Percentiles rank a stretch among this genome's conserved stretches.
These are phyloP conservation scores for Drosophila pruinosa DNA, from an alignment of 1,140 invertebrate species.

Conservation along the genomic window DNA sequence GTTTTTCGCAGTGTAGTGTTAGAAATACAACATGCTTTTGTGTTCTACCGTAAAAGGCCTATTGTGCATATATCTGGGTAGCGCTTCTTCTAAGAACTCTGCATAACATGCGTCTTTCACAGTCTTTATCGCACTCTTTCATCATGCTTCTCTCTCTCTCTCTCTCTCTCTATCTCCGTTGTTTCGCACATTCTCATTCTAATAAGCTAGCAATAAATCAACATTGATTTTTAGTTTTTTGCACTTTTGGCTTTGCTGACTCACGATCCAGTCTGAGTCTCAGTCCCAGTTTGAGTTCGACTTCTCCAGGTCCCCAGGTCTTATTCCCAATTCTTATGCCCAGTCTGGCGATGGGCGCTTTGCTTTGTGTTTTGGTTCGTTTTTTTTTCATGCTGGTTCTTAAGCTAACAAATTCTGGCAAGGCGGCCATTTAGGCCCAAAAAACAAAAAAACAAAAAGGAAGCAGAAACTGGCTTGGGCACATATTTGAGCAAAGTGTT, in stretches of 20 bases:
- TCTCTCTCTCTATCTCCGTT: constrained; percentile 5
- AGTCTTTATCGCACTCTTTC: background rate
- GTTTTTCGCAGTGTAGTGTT: constrained; percentile 29
- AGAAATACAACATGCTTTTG: constrained; percentile 35
- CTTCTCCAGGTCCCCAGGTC: constrained; percentile 26
- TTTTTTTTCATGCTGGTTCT: constrained; percentile 29
- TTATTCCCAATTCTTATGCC: constrained; percentile 28
- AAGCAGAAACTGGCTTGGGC: constrained; percentile 67
- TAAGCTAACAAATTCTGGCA: constrained; percentile 77
- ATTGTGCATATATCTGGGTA: constrained; percentile 25
- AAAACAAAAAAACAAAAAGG: constrained; percentile 16
- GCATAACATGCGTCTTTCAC: constrained; percentile 18
- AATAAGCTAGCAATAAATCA: constrained; percentile 78
- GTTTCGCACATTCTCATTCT: constrained; percentile 57
- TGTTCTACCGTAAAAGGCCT: constrained; percentile 27
- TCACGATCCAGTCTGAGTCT: constrained; percentile 68
- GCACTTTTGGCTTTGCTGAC: constrained; percentile 70
- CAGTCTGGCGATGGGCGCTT: constrained; percentile 57
- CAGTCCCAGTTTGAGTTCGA: constrained; percentile 36
- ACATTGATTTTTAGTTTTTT: constrained; percentile 70
- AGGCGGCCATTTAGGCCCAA: constrained; percentile 48
- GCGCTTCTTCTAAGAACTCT: constrained; percentile 27
- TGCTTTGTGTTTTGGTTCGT: constrained; percentile 52
- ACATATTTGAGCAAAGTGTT: constrained; percentile 73
- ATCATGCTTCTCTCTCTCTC: constrained; percentile 9